phyloP scores from a whole-genome alignment of 2,888 invertebrate genomes.

The Pyrochroa serraticornis region DNA sequence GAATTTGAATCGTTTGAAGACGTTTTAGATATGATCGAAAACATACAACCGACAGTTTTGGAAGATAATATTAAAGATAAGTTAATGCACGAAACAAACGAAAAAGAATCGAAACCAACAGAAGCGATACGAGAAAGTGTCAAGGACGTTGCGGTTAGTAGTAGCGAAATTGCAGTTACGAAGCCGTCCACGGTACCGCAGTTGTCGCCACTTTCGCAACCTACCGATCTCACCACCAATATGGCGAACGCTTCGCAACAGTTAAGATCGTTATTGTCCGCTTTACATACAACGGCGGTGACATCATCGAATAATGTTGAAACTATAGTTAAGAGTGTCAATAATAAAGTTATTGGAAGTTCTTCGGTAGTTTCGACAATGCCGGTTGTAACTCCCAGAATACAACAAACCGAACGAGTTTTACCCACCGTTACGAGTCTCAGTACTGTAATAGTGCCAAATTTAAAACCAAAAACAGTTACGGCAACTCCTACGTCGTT shows the following conservation, averaged over 20 bases:
- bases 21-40: conserved; percentile 73
- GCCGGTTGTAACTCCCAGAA: conserved; percentile 44
- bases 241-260: conserved; percentile 76
- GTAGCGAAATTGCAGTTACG: conserved; percentile 38
- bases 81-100: conserved; percentile 14
- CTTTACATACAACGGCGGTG: conserved; percentile 65
- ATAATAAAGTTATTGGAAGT: conserved; percentile 44
- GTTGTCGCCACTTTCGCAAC: conserved; percentile 73
- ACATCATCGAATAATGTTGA: conserved; percentile 57
- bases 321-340: conserved; percentile 52
- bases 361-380: conserved; percentile 47
- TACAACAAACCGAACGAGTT: conserved; percentile 44
- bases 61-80: conserved; percentile 43
- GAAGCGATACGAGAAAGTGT: conserved; percentile 33
- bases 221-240: conserved; percentile 73
- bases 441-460: conserved; percentile 49
- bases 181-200: conserved; percentile 67
- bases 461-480: conserved; percentile 46
- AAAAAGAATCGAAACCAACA: neutral
- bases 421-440: conserved; percentile 43
- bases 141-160: conserved; percentile 35
- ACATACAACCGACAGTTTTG: conserved; percentile 58
- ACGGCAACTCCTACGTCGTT: conserved; percentile 32
- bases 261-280: conserved; percentile 69
- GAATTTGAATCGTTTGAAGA: conserved; percentile 72